Evolutionary conservation across 2,113 vertebrate genomes (phyloP).

Genomic region (Mustela nigripes): DNA sequence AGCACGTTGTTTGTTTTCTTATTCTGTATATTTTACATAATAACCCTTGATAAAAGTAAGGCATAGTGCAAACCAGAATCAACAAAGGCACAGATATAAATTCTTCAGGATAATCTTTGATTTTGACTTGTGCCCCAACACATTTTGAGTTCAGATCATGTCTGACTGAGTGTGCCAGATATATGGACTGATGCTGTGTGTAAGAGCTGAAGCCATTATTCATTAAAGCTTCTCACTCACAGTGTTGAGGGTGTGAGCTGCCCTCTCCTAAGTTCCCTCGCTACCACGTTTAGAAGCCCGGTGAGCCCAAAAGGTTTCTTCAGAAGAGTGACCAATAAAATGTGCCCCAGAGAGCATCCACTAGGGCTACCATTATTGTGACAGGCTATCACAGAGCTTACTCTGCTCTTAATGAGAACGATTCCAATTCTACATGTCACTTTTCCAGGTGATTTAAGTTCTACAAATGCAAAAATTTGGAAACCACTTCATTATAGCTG

Average conservation of each 20-base stretch:
- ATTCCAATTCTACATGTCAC: not conserved
- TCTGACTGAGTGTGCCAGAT: not conserved
- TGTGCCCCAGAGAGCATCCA: not conserved
- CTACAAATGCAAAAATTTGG: not conserved
- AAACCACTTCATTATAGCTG: not conserved
- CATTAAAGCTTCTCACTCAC: not conserved
- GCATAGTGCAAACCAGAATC: not conserved
- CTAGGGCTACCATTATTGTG: accelerated
- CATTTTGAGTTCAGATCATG: not conserved
- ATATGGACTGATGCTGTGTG: not conserved
- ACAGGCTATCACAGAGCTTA: not conserved
- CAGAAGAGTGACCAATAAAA: not conserved
- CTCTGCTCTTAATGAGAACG: not conserved
- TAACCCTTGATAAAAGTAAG: not conserved
- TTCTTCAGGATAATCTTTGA: not conserved
- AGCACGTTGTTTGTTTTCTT: not conserved
- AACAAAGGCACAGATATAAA: not conserved
- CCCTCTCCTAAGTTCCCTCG: not conserved
- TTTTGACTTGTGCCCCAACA: not conserved
- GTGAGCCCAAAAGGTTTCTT: not conserved
- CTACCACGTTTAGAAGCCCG: not conserved
- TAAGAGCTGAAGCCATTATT: not conserved
- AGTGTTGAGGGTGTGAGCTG: not conserved
- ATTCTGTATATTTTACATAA: not conserved
- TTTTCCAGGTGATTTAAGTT: slow-evolving; percentile 43